phyloP scores from a whole-genome alignment of 1,140 invertebrate species.

The Drosophila seguyi region DNA sequence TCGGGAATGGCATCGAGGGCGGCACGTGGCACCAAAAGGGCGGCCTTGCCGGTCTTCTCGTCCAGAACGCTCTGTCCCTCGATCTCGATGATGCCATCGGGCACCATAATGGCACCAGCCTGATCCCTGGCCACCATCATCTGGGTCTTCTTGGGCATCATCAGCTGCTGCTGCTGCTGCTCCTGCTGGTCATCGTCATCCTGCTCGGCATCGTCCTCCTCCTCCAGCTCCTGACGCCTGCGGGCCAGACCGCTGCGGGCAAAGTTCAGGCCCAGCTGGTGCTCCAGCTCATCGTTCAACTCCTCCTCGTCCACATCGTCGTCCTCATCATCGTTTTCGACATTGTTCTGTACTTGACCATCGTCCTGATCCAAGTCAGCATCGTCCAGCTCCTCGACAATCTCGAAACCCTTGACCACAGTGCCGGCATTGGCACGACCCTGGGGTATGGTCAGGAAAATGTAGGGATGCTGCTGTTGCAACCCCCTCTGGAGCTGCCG shows the following conservation, averaged over 20 bases:
- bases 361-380: conserved; percentile 3
- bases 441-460: conserved; percentile 67
- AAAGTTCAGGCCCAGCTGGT: conserved; percentile 45
- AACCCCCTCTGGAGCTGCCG: conserved; percentile 28
- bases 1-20: conserved; percentile 80
- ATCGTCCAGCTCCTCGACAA: conserved; percentile 49
- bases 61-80: conserved; percentile 80
- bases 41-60: conserved; percentile 79
- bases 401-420: conserved; percentile 68
- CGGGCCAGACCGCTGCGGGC: conserved; percentile 43
- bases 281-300: conserved; percentile 36
- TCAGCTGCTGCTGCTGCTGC: conserved; percentile 21
- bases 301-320: conserved; percentile 16
- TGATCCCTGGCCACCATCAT: conserved; percentile 79
- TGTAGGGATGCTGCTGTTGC: conserved; percentile 60
- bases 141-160: conserved; percentile 63
- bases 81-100: conserved; percentile 81
- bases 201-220: conserved; percentile 41
- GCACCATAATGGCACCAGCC: conserved; percentile 81
- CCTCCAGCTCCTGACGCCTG: conserved; percentile 20
- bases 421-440: conserved; percentile 68
- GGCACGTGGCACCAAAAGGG: conserved; percentile 73
- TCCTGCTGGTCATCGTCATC: conserved; percentile 42
- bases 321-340: background rate
- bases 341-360: background rate